Base-by-base conservation (phyloP, 2,888 invertebrate species). In the Philaethria dido region DNA sequence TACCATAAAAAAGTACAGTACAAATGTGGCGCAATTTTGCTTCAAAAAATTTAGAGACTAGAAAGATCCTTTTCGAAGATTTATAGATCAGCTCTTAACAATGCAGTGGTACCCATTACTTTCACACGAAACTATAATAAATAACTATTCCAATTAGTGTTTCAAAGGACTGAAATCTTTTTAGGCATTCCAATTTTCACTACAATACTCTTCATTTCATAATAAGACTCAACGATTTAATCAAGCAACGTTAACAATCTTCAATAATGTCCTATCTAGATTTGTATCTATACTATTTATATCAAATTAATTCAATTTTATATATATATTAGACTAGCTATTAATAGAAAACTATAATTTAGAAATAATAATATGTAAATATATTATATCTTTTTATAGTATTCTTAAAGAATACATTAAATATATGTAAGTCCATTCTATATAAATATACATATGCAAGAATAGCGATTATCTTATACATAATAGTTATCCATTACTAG, bases 151-250 rank as follows among this genome's bases (percentile, higher is more conserved):
- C 16, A 44, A 44, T 16, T 44, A 8, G 16, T 16, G 16, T 16
- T 44, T 44, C 44, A 44, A 44, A 44, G 16, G 5, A 44, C 44
- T 44, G 44, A 48, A 48, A 48, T 48, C 22, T 22, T 48, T 14
- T 13, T 22, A 48, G 48, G 14, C 48, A 48, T 44, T 39, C 6
- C 1, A 39, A 39, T 39, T 39, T 39, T 39, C 39, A 39, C 13
- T 39, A 39, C 39, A 39, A 39, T 39, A 39, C 39, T 39, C 39
- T 39, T 39, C 11, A 39, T 39, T 39, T 39, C 39, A 39, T 39
- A 39, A 13, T 39, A 8, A 33, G 33, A 6, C 6, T 33, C 8
- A 33, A 33, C 33, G 33, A 33, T 33, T 33, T 33, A 33, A 6
- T 33, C 33, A 33, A 33, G 33, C 33, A 8, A 33, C 9, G 33